These are phyloP conservation scores for Passer montanus DNA, from an alignment of 2,113 vertebrate genomes.

Conservation along the genomic window DNA sequence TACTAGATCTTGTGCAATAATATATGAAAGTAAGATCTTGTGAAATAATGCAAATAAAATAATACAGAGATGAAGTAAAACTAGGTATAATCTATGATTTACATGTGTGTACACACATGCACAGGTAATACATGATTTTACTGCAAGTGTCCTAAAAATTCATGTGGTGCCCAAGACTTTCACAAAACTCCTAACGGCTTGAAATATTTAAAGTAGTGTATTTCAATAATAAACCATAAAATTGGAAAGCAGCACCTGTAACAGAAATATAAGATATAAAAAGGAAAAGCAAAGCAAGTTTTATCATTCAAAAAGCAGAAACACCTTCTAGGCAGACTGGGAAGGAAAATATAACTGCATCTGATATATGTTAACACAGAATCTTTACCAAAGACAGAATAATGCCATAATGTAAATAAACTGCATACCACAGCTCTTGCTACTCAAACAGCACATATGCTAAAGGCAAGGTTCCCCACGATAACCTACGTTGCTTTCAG, in stretches of 20 bases:
- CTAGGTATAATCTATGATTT: neutral
- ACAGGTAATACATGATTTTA: neutral
- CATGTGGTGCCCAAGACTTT: neutral
- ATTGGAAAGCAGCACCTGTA: neutral
- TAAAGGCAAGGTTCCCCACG: neutral
- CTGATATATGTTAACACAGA: neutral
- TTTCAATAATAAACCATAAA: neutral
- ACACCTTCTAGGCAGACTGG: neutral
- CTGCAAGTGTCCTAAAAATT: neutral
- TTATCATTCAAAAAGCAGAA: neutral
- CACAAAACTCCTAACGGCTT: neutral
- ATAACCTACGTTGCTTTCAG: neutral
- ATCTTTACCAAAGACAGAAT: neutral
- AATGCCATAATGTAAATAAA: neutral
- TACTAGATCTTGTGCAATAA: neutral
- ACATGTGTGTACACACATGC: rapidly evolving
- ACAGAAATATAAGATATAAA: neutral
- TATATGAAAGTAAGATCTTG: neutral
- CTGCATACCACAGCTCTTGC: neutral
- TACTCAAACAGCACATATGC: neutral
- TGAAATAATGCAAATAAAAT: neutral
- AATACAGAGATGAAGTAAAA: neutral
- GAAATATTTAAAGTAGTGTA: neutral
- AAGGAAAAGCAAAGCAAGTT: neutral
- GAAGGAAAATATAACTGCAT: neutral